Base-by-base conservation (phyloP, 2,113 vertebrate species). In the Myotis lucifugus region DNA sequence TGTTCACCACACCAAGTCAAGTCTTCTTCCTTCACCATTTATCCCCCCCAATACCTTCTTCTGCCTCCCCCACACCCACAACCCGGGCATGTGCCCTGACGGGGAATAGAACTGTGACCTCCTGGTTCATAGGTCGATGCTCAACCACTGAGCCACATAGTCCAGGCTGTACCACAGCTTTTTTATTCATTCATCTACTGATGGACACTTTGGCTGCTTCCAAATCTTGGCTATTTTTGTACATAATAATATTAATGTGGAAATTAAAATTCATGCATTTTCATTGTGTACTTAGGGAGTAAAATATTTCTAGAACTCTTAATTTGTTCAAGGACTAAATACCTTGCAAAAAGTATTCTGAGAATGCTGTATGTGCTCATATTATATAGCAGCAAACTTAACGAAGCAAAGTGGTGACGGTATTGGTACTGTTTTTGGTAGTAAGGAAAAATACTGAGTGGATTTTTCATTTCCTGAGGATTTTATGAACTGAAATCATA, bases 401-500 rank as follows among this genome's bases (percentile, higher is more conserved):
- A 42, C 7, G 48, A 91, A 79, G 59, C 59, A 91, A 64, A 92
- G 59, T 86, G 27, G 4, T 77, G 88, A 50, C 83, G 77, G 8
- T 37, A 72, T 40, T 72, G 23, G 50, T 76, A 59, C 3, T 42
- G 17, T 54, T 85, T 95, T 83, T 66, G 66, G 18, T 83, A 86
- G 34, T 48, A 76, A 61, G n/a, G 79, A 46, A 66, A 88, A 90
- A 76, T 37, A 32, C 34, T 50, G 61, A 95, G 52, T 86, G 66
- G 48, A 90, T 79, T 86, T 90, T 4, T 50, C 32, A 87, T 88
- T 92, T 95, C 37, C 50, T 88, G 77, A 81, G 29, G 40, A 64
- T 90, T 94, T 94, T 73, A 85, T 85, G 70, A 92, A 84, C 34
- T 86, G 25, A 88, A 82, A 32, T 90, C 40, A 78, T 40, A 61